Evolutionary conservation across 2,797 vertebrate species (phyloP), one percentile per base, ranked within the genome.

Genomic region (Arremon aurantiirostris): DNA sequence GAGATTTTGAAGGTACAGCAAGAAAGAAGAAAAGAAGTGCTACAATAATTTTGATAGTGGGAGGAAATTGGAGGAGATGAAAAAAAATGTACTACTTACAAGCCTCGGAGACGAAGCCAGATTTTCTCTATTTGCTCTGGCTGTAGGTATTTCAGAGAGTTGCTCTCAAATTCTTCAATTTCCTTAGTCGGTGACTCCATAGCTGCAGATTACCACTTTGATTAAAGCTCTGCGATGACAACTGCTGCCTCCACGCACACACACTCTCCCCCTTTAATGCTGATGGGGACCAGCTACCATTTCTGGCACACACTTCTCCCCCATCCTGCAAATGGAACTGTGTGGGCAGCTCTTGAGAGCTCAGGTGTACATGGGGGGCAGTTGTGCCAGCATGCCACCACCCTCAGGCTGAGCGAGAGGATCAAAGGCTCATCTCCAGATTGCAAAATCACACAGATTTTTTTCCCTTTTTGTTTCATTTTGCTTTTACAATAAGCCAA

Each of bases 101-200:
- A 98, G 98, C 99, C 99, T 80, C 99, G 98, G 90, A 99, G 99
- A 80, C 99, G 97, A 86, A 99, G 99, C 99, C 99, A 99, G 97
- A 99, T 99, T 98, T 99, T 99, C 98, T 99, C 99, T 65, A 99
- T 99, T 97, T 99, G 99, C 83, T 99, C 99, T 1, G 99, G 99
- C 93, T 99, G 99, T 35, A 99, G 98, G 94, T 99, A 99, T 98
- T 99, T 99, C 96, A 99, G 98, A 81, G 99, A 98, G 93, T 98
- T 99, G 98, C 98, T 99, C 98, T 99, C 99, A 97, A 99, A 99
- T 99, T 99, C 99, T 98, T 99, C 99, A 8, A 99, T 99, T 97
- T 99, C 99, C 98, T 99, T 99, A 86, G 99, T 99, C 4, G 99
- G 99, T 66, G 99, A 99, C 98, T 99, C 99, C 99, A 99, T 99